Evolutionary conservation across 2,113 vertebrate genomes (phyloP), one percentile per base, ranked within the genome.

Genomic region (Pontoporia blainvillei): DNA sequence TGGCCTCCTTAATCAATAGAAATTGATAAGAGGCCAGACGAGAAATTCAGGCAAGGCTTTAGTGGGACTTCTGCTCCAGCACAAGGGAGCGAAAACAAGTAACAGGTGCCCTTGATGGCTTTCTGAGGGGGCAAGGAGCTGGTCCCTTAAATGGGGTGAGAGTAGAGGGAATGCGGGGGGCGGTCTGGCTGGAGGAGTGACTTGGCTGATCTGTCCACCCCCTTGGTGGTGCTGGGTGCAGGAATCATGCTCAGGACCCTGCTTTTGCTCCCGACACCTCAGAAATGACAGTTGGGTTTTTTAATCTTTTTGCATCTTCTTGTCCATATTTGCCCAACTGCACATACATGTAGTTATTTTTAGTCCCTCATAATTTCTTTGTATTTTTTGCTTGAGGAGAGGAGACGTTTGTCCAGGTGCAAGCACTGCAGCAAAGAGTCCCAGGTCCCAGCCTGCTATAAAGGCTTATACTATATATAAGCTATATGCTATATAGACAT

Each of bases 321-420:
- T 54, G 49, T 14, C 34, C 75, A 14, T n/a, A 54, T 52, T 8
- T 20, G 20, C 20, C 49, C 34, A 78, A 8, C 31, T 23, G 34
- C 0, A 0, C 20, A n/a, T 2, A 46, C 31, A 23, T 25, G 29
- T 31, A 2, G 46, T 13, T n/a, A 4, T 34, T n/a, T 52, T 29
- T 29, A 73, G 25, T 73, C 20, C 75, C 34, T 78, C 11, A 1
- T 25, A 14, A 34, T 5, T 78, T 25, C 49, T 78, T 78, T 78
- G 75, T 25, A 36, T 25, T 12, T 25, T 6, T 23, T 54, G 75
- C 49, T 54, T 11, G 11, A 14, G 49, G 75, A 54, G 6, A 25
- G 49, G 75, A 54, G 75, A 23, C 0, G 6, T 54, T 8, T 54
- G 34, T 54, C 31, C 49, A 78, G 49, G 34, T n/a, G 75, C 34